Evolutionary conservation across 2,113 vertebrate genomes (phyloP).

Genomic region (Hypocryptadius cinnamomeus): DNA sequence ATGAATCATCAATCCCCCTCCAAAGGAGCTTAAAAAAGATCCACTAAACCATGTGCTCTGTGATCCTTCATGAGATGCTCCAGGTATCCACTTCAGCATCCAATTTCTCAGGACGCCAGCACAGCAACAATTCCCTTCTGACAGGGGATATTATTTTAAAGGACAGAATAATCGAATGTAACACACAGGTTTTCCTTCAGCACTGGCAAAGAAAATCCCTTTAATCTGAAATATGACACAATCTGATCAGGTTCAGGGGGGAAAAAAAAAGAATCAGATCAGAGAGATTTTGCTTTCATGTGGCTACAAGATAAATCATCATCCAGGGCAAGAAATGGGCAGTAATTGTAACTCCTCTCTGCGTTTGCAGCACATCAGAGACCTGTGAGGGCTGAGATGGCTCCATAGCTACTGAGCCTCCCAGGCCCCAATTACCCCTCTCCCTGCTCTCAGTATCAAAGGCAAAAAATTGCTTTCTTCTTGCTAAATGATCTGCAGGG

Average conservation of each 20-base stretch:
- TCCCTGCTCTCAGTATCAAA: not conserved
- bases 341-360: not conserved
- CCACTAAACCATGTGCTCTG: not conserved
- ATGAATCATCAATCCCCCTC: not conserved
- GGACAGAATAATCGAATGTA: not conserved
- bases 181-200: not conserved
- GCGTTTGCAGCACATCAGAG: not conserved
- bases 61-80: not conserved
- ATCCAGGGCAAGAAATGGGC: not conserved
- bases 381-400: not conserved
- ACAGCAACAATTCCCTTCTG: not conserved
- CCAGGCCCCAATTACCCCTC: constrained; percentile 21
- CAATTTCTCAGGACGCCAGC: not conserved
- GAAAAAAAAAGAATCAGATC: not conserved
- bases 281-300: constrained; percentile 17
- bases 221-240: not conserved
- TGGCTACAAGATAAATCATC: not conserved
- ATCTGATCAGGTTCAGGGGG: not conserved
- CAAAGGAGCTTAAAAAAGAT: not conserved
- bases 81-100: not conserved
- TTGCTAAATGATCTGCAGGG: not conserved
- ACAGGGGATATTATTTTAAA: not conserved
- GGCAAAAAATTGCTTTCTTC: not conserved
- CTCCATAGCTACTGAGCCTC: not conserved
- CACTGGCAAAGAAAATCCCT: not conserved